phyloP scores from a whole-genome alignment of 2,888 invertebrate species.

The Hydrotaea cyrtoneurina region DNA sequence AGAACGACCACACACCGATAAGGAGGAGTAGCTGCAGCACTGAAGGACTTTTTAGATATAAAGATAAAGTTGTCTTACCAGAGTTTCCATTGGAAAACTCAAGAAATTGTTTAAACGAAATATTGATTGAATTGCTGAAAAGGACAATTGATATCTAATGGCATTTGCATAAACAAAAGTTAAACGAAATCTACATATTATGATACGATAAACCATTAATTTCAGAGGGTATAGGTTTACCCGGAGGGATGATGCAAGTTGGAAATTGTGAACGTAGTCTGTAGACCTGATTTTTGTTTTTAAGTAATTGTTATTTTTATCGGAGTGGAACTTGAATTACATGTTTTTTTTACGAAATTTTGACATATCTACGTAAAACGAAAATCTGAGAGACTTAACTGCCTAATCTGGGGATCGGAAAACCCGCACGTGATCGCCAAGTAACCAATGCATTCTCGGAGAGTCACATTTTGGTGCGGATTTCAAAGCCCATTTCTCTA shows the following conservation, averaged over 20 bases:
- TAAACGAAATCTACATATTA: not conserved
- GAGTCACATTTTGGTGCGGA: too few species aligned
- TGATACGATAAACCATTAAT: not conserved
- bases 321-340: too few species aligned
- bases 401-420: too few species aligned
- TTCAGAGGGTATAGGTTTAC: not conserved
- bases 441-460: too few species aligned
- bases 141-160: slow-evolving; percentile 21
- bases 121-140: slow-evolving; percentile 23
- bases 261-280: not conserved
- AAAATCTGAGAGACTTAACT: too few species aligned
- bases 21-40: not conserved
- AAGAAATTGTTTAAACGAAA: not conserved
- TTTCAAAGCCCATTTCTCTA: too few species aligned
- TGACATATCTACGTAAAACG: too few species aligned
- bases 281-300: too few species aligned
- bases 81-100: not conserved
- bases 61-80: not conserved
- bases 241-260: not conserved
- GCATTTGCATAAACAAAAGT: slow-evolving; percentile 16
- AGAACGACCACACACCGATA: not conserved
- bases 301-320: too few species aligned
- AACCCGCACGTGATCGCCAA: too few species aligned
- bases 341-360: too few species aligned
- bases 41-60: not conserved